These are phyloP conservation scores for Drosophila maculinotata DNA, from an alignment of 2,888 invertebrate genomes.

Conservation along the genomic window DNA sequence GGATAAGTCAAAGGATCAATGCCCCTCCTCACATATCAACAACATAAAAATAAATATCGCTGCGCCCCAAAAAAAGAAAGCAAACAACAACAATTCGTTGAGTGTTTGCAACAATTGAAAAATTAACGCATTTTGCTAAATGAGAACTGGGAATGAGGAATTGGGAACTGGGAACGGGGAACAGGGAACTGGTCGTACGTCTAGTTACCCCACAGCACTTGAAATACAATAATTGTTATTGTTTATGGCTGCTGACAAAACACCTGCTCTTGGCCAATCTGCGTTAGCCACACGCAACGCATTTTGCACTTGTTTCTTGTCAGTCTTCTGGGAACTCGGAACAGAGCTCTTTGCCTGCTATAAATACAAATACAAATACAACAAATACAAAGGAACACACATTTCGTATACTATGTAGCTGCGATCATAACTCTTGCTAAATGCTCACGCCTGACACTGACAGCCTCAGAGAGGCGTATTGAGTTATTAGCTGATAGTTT, in stretches of 20 bases:
- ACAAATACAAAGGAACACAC: constrained; percentile 23
- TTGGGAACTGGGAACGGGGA: neutral
- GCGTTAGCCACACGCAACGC: constrained; percentile 25
- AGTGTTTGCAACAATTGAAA: constrained; percentile 22
- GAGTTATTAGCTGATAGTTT: constrained; percentile 64
- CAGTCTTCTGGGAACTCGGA: constrained; percentile 10
- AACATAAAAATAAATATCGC: constrained; percentile 8
- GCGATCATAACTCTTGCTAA: constrained; percentile 63
- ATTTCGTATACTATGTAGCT: constrained; percentile 4
- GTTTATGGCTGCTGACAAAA: constrained; percentile 36
- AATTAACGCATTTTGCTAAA: constrained; percentile 27
- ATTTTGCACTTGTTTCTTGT: constrained; percentile 22
- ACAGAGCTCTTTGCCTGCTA: constrained; percentile 51
- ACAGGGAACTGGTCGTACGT: constrained; percentile 17
- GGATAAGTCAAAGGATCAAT: constrained; percentile 55
- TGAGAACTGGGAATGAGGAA: constrained; percentile 31
- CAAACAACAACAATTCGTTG: constrained; percentile 5
- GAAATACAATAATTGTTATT: constrained; percentile 53
- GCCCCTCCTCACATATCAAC: constrained; percentile 15
- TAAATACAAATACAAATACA: constrained; percentile 46
- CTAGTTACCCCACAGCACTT: constrained; percentile 21
- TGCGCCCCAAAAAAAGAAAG: constrained; percentile 15
- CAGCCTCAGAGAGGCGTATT: constrained; percentile 54
- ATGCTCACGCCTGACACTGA: constrained; percentile 43
- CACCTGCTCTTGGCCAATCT: constrained; percentile 45